Evolutionary conservation across 1,140 invertebrate species (phyloP).

Genomic region (Frieseomelitta varia): DNA sequence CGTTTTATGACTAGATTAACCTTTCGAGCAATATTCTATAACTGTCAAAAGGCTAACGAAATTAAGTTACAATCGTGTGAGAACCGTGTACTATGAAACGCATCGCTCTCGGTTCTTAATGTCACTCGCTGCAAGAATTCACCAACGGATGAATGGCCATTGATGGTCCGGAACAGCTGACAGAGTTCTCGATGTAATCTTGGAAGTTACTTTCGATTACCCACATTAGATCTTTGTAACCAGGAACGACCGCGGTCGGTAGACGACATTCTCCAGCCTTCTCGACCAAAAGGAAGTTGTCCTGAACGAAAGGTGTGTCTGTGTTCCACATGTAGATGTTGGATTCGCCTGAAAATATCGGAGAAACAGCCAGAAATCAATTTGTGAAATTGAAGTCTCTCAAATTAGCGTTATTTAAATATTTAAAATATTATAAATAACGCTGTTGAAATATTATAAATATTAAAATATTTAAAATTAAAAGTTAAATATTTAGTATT

Average conservation of each 20-base stretch:
- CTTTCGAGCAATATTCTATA: background rate
- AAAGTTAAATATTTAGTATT: too few relatives aligned
- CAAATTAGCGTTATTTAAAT: too few relatives aligned
- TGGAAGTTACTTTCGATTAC: slow-evolving; percentile 86
- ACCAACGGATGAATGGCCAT: slow-evolving; percentile 82
- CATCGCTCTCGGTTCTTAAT: background rate
- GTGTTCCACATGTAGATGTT: slow-evolving; percentile 86
- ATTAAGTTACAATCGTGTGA: background rate
- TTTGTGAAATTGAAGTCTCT: background rate
- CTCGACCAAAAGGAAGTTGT: slow-evolving; percentile 84
- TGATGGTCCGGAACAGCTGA: slow-evolving; percentile 83
- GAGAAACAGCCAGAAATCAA: background rate
- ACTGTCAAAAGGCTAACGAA: background rate
- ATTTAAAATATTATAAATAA: too few relatives aligned
- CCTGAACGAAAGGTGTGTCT: slow-evolving; percentile 81
- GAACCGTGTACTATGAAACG: too few relatives aligned
- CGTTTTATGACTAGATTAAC: slow-evolving; percentile 19
- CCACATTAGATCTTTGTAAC: slow-evolving; percentile 84
- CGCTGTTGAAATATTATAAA: too few relatives aligned
- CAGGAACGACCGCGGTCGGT: slow-evolving; percentile 84
- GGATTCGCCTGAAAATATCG: slow-evolving; percentile 78
- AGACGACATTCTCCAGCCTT: slow-evolving; percentile 84
- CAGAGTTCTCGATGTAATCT: slow-evolving; percentile 84
- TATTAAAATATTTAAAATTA: too few relatives aligned
- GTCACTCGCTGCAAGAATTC: slow-evolving; percentile 68